These are phyloP conservation scores for Nipponia nippon DNA, from an alignment of 2,113 vertebrate genomes.

Conservation along the genomic window DNA sequence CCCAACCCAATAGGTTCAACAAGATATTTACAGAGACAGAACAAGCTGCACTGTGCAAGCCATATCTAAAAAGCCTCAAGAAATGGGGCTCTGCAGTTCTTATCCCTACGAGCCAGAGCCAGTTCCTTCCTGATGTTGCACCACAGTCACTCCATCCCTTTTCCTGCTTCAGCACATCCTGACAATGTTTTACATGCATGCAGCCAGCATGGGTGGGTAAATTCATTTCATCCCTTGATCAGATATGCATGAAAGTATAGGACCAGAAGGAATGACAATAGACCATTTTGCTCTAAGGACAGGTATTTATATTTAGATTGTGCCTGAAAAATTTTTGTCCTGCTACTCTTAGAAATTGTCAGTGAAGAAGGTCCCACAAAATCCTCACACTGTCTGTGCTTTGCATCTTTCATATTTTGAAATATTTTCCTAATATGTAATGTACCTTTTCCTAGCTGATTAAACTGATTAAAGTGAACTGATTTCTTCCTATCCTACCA, in stretches of 20 bases:
- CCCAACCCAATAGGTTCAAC: background rate
- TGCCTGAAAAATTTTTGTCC: background rate
- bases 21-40: background rate
- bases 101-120: background rate
- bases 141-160: background rate
- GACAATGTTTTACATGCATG: background rate
- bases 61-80: background rate
- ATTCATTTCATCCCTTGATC: background rate
- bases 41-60: background rate
- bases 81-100: background rate
- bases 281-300: background rate
- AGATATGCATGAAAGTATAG: background rate
- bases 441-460: background rate
- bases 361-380: background rate
- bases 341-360: background rate
- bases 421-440: background rate
- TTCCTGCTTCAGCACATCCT: background rate
- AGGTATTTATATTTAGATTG: background rate
- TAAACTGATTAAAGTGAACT: background rate
- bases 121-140: background rate
- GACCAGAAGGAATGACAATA: background rate
- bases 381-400: background rate
- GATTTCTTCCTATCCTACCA: background rate
- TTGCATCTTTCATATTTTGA: background rate
- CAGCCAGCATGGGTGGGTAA: background rate